Base-by-base conservation (phyloP, 1,140 invertebrate species). In the Camponotus pennsylvanicus region DNA sequence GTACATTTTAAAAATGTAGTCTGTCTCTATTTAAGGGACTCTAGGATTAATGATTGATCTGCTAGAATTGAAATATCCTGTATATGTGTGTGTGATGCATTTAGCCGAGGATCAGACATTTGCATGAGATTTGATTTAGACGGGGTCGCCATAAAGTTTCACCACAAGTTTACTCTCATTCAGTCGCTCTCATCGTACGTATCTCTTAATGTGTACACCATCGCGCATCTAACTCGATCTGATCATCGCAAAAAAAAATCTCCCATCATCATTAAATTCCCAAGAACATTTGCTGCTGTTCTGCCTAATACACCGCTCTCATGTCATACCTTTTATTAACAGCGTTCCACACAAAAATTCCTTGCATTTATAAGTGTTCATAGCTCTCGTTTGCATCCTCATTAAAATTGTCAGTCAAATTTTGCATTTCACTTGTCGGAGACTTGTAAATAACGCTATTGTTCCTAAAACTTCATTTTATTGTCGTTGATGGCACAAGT, bases 231-330 rank as follows among this genome's bases (percentile, higher is more conserved):
- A 88, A 87, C 49, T 75, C 59, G 69, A 84, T 40, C 40, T 21
- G 83, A 88, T 79, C 52, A 88, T 40, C 21, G 37, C 55, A 71
- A 27, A 73, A 57, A 59, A 15, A 59, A 64, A 77, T 73, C 40
- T 59, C 69, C 75, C 45, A 82, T 75, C 73, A 42, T 80, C 75
- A 80, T 69, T 40, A 57, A 45, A 85, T 88, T 64, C 55, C 71
- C 45, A 86, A 77, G 85, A 73, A 89, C 77, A 85, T 90, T 89
- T 57, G 57, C 75, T 87, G 79, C 84, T 85, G 85, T 91, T 92
- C 91, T 92, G 92, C 91, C 92, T 92, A 86, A 92, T 89, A 92
- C 92, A 92, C 92, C 92, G 92, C 92, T 92, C 92, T 92, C 92
- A 92, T 92, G 89, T 3, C 69, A 90, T 88, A 86, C 85, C 90